Evolutionary conservation across 2,797 vertebrate genomes (phyloP), one percentile per base, ranked within the genome.

Genomic region (Crax fasciolata): DNA sequence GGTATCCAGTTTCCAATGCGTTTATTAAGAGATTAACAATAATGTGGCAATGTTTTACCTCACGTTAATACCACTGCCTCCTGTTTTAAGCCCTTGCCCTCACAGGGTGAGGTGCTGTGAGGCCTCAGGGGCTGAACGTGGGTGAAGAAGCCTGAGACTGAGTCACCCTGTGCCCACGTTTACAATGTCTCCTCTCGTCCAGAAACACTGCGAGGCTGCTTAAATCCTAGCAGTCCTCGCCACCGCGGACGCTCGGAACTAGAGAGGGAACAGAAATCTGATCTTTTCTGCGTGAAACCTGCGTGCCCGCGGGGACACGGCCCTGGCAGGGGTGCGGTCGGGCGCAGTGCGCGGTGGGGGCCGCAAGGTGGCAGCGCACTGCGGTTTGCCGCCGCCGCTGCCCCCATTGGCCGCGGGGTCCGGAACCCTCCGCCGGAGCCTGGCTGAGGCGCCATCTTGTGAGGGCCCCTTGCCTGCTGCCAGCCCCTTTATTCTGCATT

Each of bases 341-440:
- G 18, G 28, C 32, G 93, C 68, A 91, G 78, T 90, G 79, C 5
- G 24, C 30, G 18, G 57, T 19, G 4, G 61, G 4, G 74, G 89
- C 90, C 93, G 71, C 92, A 72, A 94, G 95, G 92, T 96, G 95
- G 96, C 95, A 90, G 88, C 52, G 28, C 38, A 65, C 63, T 2
- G 87, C 75, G 88, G 77, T 19, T 62, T 71, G 30, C 35, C 2
- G 58, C 58, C 41, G 44, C 52, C 23, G 46, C 49, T 18, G 48
- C 43, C 52, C 76, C 83, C 63, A 85, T 78, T 92, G 92, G 84
- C 87, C 72, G 3, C 54, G 44, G 27, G 16, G 24, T 19, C 38
- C 52, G 48, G 75, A 75, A 52, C 43, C 46, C 35, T 38, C 39
- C 1, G 20, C 13, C 4, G 74, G 30, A 43, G 67, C 13, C 63